Evolutionary conservation across 37 sponge, comb jelly and placozoan genomes (phyloP).

Genomic region (Cliona cf. orientalis): DNA sequence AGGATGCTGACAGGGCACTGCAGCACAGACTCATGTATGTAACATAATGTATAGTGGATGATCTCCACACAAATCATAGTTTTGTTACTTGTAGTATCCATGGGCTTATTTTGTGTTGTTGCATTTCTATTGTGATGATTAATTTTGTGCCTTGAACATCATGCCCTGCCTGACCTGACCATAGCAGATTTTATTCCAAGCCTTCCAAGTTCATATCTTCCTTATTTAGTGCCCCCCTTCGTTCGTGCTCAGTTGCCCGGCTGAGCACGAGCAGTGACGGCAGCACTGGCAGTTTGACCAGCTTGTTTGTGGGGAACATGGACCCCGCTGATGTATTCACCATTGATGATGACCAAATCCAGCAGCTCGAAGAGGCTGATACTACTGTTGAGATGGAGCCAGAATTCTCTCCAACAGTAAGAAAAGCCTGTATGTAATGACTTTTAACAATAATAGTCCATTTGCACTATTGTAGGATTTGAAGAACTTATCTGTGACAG

Average conservation of each 20-base stretch:
- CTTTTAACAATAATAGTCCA: neutral
- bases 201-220: too few species aligned
- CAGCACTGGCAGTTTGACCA: slow-evolving; percentile 5
- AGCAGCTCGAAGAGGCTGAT: slow-evolving; percentile 4
- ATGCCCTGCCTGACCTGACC: too few species aligned
- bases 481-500: slow-evolving; percentile 1
- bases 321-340: neutral
- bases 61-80: too few species aligned
- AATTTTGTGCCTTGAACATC: too few species aligned
- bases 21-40: slow-evolving; percentile 24
- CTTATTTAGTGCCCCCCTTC: slow-evolving; percentile 11
- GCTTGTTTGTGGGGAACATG: neutral
- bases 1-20: slow-evolving; percentile 17
- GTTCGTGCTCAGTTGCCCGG: neutral
- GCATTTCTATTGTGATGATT: too few species aligned
- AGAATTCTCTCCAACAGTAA: slow-evolving; percentile 13
- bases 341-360: slow-evolving; percentile 7
- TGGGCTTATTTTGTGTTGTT: too few species aligned
- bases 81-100: too few species aligned
- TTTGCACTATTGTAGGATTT: slow-evolving; percentile 29
- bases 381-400: slow-evolving; percentile 15
- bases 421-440: neutral
- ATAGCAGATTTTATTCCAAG: too few species aligned
- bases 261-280: neutral
- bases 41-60: too few species aligned